These are phyloP conservation scores for Crossaster papposus DNA, from an alignment of 53 echinoderm and acorn worm species.

Conservation along the genomic window DNA sequence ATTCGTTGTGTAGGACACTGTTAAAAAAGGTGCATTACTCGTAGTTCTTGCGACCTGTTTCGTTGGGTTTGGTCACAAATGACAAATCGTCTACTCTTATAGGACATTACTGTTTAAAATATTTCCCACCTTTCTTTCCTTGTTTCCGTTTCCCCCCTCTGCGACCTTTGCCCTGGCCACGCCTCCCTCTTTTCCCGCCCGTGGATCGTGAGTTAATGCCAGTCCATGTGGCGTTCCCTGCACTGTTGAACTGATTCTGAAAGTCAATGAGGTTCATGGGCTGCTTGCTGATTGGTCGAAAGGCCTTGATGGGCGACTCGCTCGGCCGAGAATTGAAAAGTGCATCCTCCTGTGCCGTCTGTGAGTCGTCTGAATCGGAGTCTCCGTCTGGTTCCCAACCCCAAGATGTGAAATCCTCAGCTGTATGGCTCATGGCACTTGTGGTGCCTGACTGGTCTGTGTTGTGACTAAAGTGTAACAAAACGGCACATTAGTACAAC, in stretches of 20 bases:
- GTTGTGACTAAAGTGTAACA: background rate
- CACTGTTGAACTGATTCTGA: conserved; percentile 84
- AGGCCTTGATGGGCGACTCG: conserved; percentile 84
- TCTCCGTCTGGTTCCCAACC: conserved; percentile 46
- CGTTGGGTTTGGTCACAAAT: no score
- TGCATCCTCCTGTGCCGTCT: conserved; percentile 21
- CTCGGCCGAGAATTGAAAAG: conserved; percentile 44
- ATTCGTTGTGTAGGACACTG: no score
- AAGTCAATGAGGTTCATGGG: conserved; percentile 77
- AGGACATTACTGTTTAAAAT: background rate
- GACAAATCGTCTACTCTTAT: no score
- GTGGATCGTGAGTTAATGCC: background rate
- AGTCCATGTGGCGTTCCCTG: background rate
- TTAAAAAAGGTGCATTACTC: no score
- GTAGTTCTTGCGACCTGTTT: no score
- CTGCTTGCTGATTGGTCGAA: conserved; percentile 70
- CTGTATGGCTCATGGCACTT: background rate
- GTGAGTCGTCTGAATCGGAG: conserved; percentile 40
- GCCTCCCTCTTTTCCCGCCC: background rate
- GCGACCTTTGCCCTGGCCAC: conserved; percentile 43
- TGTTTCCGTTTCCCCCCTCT: conserved; percentile 22
- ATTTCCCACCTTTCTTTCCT: conserved; percentile 29
- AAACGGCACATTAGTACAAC: background rate
- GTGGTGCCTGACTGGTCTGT: conserved; percentile 20
- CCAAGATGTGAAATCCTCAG: conserved; percentile 11